Percentiles rank a stretch among this genome's conserved stretches.
Conservation (phyloP, 2,888 invertebrate genomes). For the Muschampia plurimacula region DNA sequence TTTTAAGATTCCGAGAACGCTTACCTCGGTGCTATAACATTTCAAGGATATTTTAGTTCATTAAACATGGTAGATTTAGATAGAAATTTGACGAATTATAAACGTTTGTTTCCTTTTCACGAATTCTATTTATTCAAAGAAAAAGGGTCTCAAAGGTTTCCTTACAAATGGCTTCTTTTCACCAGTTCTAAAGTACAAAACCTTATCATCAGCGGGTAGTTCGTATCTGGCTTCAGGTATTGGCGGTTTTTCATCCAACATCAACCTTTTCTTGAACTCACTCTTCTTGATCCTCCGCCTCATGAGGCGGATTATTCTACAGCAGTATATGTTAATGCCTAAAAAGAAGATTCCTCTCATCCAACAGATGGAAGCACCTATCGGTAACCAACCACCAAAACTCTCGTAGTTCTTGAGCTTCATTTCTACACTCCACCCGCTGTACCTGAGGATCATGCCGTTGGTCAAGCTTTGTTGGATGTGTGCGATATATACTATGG, state of each 20-base stretch:
- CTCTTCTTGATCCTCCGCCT: conserved; percentile 54
- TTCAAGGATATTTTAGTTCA: conserved; percentile 14
- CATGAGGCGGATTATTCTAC: conserved; percentile 52
- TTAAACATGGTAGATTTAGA: background rate
- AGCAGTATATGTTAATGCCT: conserved; percentile 61
- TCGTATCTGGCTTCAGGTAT: conserved; percentile 59
- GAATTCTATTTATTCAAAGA: conserved; percentile 6
- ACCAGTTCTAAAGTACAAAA: conserved; percentile 59
- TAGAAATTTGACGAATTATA: background rate
- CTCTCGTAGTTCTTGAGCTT: conserved; percentile 56
- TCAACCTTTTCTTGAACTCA: conserved; percentile 54
- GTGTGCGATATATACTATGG: conserved; percentile 66
- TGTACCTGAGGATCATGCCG: conserved; percentile 70
- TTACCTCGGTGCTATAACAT: conserved; percentile 17
- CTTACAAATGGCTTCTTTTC: conserved; percentile 52
- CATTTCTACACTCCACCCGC: conserved; percentile 68
- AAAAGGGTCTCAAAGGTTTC: conserved; percentile 13
- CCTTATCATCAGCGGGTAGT: conserved; percentile 39
- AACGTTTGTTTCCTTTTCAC: background rate
- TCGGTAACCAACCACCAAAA: conserved; percentile 73
- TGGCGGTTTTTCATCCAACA: conserved; percentile 50
- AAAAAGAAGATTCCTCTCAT: conserved; percentile 62
- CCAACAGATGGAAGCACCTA: conserved; percentile 64
- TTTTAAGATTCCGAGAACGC: conserved; percentile 27
- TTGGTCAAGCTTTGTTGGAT: conserved; percentile 71